These are phyloP conservation scores for Cephalopholis sonnerati DNA, from an alignment of 2,113 vertebrate genomes.

Conservation along the genomic window DNA sequence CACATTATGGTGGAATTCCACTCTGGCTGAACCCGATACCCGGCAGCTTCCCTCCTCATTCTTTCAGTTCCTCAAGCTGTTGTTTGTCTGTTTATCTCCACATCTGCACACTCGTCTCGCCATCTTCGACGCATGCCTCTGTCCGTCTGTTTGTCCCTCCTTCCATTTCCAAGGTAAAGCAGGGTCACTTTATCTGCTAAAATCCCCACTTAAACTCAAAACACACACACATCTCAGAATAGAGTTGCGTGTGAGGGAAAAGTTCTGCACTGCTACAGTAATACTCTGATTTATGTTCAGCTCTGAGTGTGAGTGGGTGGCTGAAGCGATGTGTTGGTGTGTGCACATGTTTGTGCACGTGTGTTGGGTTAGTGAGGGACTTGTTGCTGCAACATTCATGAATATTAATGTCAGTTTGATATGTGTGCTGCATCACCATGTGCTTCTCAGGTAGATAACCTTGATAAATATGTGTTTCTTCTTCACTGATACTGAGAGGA, in stretches of 20 bases:
- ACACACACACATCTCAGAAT: neutral
- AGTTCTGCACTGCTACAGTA: conserved; percentile 9
- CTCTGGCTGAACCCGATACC: conserved; percentile 47
- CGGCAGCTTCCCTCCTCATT: conserved; percentile 6
- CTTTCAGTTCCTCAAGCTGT: conserved; percentile 17
- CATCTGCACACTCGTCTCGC: neutral
- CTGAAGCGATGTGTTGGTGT: conserved; percentile 42
- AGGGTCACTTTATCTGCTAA: conserved; percentile 12
- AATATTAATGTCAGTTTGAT: conserved; percentile 5
- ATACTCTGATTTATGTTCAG: conserved; percentile 42
- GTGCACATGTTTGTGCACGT: conserved; percentile 10
- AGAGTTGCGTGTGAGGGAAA: conserved; percentile 8
- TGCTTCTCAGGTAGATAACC: conserved; percentile 11
- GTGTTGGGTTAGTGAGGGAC: conserved; percentile 17
- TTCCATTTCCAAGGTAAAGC: conserved; percentile 20
- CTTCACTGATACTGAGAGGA: neutral
- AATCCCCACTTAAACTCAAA: conserved; percentile 7
- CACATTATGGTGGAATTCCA: conserved; percentile 49
- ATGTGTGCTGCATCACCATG: neutral
- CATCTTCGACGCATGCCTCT: neutral
- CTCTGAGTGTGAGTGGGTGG: conserved; percentile 37
- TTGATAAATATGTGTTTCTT: neutral
- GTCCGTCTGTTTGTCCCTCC: neutral
- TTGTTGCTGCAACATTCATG: conserved; percentile 4
- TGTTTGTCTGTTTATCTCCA: conserved; percentile 24